Percentiles rank a stretch among this genome's conserved stretches.
Evolutionary conservation across 2,797 vertebrate genomes (phyloP).

Genomic region (Myotis pilosus): DNA sequence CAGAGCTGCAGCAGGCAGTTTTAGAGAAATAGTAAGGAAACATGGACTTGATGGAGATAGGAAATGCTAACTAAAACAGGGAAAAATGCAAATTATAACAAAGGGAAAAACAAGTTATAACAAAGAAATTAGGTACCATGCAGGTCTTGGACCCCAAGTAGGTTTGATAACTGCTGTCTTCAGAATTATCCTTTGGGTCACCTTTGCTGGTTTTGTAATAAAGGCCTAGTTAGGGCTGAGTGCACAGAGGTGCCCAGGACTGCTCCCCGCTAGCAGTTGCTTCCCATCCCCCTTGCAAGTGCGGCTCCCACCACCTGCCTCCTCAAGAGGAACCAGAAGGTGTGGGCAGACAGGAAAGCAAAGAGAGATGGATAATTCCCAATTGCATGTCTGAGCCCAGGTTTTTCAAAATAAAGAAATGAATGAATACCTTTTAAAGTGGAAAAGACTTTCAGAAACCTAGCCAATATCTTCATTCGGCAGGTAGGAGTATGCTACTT

Average conservation of each 20-base stretch:
- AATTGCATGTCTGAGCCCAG: background rate
- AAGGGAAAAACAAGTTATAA: background rate
- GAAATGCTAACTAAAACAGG: background rate
- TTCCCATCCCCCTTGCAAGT: background rate
- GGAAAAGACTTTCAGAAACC: background rate
- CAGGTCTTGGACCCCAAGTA: background rate
- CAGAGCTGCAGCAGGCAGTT: background rate
- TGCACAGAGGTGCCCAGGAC: background rate
- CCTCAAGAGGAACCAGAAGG: background rate
- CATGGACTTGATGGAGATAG: background rate
- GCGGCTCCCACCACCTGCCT: background rate
- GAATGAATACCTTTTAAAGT: background rate
- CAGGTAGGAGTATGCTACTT: background rate
- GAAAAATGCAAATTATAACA: background rate
- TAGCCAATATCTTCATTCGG: background rate
- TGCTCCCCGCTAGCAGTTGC: background rate
- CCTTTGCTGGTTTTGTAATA: background rate
- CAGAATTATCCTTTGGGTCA: background rate
- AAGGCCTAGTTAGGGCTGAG: background rate
- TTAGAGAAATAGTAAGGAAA: background rate
- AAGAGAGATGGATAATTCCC: background rate
- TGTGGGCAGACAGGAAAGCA: background rate
- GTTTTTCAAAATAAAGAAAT: slow-evolving; percentile 30
- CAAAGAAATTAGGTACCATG: background rate
- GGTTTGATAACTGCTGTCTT: background rate